Evolutionary conservation across 2,113 vertebrate genomes (phyloP).

Genomic region (Campylorhamphus procurvoides): DNA sequence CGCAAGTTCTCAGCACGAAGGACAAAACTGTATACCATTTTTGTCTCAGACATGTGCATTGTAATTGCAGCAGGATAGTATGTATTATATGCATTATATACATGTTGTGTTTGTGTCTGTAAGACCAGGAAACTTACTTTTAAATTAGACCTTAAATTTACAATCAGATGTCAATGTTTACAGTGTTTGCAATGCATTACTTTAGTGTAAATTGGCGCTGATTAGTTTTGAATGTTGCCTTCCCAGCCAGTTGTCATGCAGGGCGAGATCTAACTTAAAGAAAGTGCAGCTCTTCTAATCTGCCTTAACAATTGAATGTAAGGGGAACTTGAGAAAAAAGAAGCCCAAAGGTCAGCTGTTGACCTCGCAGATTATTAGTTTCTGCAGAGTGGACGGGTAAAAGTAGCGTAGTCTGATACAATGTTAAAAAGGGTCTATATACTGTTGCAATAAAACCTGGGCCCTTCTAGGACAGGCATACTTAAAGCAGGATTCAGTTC

Average conservation of each 20-base stretch:
- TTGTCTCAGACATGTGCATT: rapidly evolving
- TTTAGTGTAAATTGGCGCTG: background rate
- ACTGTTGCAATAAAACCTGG: background rate
- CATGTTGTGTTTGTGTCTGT: background rate
- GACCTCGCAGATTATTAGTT: background rate
- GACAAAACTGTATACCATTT: background rate
- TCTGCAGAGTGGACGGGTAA: rapidly evolving
- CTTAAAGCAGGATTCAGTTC: background rate
- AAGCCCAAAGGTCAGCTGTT: background rate
- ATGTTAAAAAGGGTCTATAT: background rate
- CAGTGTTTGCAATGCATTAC: background rate
- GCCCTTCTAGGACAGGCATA: background rate
- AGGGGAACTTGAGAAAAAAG: background rate
- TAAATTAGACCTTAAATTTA: background rate
- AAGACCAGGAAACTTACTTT: background rate
- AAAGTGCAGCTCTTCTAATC: background rate
- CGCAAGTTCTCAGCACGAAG: background rate
- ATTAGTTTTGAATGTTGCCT: background rate
- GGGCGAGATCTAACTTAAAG: background rate
- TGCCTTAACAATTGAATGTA: background rate
- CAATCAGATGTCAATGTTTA: background rate
- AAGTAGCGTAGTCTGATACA: background rate
- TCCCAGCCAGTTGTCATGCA: background rate
- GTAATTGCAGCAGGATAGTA: background rate
- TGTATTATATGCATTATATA: background rate